Conservation (phyloP, 35 echinoderm and acorn worm species). For the Strongylocentrotus purpuratus region DNA sequence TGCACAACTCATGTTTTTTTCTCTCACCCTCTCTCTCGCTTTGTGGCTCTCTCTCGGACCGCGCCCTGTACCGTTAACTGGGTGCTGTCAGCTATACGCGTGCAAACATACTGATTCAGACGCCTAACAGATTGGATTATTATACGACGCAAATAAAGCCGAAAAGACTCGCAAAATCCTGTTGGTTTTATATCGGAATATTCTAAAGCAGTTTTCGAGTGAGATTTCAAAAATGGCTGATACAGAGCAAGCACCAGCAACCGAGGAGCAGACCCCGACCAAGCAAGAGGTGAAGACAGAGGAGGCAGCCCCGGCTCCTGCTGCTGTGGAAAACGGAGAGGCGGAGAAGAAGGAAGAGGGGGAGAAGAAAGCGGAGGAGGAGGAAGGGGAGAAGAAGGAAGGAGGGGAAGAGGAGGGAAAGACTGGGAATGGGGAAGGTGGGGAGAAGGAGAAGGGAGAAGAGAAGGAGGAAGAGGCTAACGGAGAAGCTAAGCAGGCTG, state of each 20-base stretch:
- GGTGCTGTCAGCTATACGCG: not conserved
- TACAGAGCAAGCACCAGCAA: slow-evolving; percentile 70
- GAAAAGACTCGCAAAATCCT: not conserved
- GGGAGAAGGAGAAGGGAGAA: slow-evolving; percentile 63
- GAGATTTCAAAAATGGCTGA: slow-evolving; percentile 75
- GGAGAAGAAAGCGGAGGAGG: slow-evolving; percentile 56
- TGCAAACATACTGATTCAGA: not conserved
- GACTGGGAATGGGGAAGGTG: slow-evolving; percentile 54
- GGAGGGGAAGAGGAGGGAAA: slow-evolving; percentile 54
- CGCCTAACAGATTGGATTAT: not conserved
- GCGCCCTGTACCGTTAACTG: slow-evolving; percentile 18
- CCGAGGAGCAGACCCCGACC: slow-evolving; percentile 62
- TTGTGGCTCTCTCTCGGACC: slow-evolving; percentile 14
- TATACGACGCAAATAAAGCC: slow-evolving; percentile 3
- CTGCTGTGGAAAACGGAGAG: slow-evolving; percentile 48
- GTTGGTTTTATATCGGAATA: slow-evolving; percentile 19
- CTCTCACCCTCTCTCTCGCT: slow-evolving; percentile 33
- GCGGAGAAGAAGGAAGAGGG: slow-evolving; percentile 59
- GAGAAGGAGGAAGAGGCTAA: slow-evolving; percentile 55
- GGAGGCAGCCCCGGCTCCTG: slow-evolving; percentile 55
- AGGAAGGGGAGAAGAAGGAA: slow-evolving; percentile 62
- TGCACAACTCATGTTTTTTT: not conserved
- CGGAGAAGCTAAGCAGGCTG: slow-evolving; percentile 50
- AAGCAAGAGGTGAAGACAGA: slow-evolving; percentile 49
- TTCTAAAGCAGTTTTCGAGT: not conserved